Evolutionary conservation across 2,888 invertebrate genomes (phyloP).

Genomic region (Thymelicus sylvestris): DNA sequence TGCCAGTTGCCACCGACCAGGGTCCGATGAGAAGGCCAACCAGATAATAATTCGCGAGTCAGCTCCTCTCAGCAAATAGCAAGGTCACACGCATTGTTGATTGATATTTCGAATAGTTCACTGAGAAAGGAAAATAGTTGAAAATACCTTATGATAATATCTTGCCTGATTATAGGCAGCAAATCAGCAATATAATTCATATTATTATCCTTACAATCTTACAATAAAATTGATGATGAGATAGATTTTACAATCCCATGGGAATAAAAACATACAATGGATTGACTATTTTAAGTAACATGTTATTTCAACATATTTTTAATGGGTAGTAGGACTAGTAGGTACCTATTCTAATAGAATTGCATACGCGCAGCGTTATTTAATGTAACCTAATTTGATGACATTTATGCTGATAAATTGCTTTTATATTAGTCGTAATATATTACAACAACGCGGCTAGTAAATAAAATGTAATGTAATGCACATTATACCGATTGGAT

Average conservation of each 20-base stretch:
- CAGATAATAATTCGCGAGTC: constrained; percentile 44
- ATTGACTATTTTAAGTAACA: background rate
- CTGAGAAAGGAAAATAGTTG: constrained; percentile 10
- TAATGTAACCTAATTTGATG: constrained; percentile 39
- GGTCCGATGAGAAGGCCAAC: constrained; percentile 45
- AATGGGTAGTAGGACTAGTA: background rate
- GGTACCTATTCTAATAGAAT: background rate
- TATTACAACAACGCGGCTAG: background rate
- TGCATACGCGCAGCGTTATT: constrained; percentile 4
- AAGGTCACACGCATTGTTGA: constrained; percentile 46
- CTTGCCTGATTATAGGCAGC: no score
- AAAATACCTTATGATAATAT: background rate
- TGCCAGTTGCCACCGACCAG: constrained; percentile 24
- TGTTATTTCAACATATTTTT: background rate
- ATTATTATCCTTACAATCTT: no score
- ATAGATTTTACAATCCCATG: background rate
- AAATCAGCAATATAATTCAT: no score
- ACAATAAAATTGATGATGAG: no score
- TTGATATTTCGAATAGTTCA: constrained; percentile 42
- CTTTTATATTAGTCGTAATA: constrained; percentile 37
- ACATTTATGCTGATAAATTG: constrained; percentile 35
- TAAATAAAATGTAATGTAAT: background rate
- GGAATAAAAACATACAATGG: background rate
- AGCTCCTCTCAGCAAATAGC: constrained; percentile 44
- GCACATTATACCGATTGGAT: constrained; percentile 9